Conservation (phyloP, 2,797 vertebrate genomes). For the Eulemur albifrons region DNA sequence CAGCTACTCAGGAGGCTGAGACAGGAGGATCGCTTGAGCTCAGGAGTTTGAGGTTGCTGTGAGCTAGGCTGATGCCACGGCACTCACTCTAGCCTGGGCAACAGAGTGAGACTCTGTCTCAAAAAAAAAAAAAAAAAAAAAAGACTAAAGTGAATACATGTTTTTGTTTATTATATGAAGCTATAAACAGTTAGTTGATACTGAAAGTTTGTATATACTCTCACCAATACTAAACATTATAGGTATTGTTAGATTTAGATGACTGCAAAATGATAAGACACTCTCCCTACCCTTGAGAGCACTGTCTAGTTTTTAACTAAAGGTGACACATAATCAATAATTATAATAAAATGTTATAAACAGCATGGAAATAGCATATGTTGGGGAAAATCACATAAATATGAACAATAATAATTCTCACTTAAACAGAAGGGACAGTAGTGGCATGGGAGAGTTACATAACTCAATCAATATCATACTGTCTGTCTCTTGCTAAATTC, state of each 20-base stretch:
- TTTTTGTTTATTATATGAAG: neutral
- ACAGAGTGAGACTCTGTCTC: no score
- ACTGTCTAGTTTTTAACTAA: neutral
- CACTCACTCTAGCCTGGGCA: no score
- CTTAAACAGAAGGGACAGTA: neutral
- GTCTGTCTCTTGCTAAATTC: neutral
- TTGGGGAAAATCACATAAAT: neutral
- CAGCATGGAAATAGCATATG: neutral
- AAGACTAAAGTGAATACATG: neutral
- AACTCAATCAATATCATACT: neutral
- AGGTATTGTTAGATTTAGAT: neutral
- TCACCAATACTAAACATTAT: neutral
- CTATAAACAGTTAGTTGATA: neutral
- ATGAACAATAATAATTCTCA: neutral
- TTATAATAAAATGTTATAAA: slow-evolving; percentile 3
- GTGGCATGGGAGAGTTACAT: neutral
- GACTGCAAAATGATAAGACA: neutral
- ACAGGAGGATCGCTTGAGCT: no score
- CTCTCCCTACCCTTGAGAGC: neutral
- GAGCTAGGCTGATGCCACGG: no score
- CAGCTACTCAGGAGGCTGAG: no score
- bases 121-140: no score
- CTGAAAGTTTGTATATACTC: neutral
- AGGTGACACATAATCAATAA: neutral
- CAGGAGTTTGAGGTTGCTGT: no score